phyloP scores from a whole-genome alignment of 2,888 invertebrate genomes.

The Orthosia incerta region DNA sequence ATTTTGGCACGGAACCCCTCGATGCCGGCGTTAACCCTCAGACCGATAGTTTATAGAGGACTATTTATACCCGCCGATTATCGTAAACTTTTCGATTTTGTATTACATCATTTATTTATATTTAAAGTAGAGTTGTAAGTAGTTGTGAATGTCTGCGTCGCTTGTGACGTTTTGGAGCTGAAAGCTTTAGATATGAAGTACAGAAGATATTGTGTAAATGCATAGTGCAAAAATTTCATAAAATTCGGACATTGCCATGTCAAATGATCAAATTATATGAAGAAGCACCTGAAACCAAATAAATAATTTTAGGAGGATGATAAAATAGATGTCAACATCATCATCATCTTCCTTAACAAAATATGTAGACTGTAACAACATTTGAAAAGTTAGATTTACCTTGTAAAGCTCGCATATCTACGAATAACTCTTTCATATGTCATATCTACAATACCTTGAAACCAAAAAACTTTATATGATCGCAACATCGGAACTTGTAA shows the following conservation, averaged over 20 bases:
- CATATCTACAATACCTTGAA: constrained; percentile 14
- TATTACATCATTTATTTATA: constrained; percentile 57
- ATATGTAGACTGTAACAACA: no score
- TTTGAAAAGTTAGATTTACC: no score
- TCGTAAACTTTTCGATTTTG: constrained; percentile 60
- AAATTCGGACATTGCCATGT: no score
- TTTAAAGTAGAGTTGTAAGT: constrained; percentile 21
- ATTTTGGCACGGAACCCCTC: constrained; percentile 65
- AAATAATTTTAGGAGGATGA: not conserved
- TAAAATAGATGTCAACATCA: not conserved
- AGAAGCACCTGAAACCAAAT: not conserved
- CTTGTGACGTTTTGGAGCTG: not conserved
- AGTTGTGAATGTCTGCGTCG: not conserved
- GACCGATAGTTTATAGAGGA: constrained; percentile 58
- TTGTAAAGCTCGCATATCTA: not conserved
- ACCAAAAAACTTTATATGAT: constrained; percentile 37
- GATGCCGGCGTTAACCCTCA: constrained; percentile 53
- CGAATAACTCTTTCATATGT: constrained; percentile 1
- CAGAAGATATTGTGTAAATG: not conserved
- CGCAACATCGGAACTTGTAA: constrained; percentile 30
- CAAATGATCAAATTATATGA: not conserved
- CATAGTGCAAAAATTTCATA: not conserved
- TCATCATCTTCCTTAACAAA: no score
- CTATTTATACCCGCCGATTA: constrained; percentile 65
- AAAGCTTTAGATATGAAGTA: not conserved